Evolutionary conservation across 2,113 vertebrate species (phyloP), one percentile per base, ranked within the genome.

Genomic region (Amphiprion percula): DNA sequence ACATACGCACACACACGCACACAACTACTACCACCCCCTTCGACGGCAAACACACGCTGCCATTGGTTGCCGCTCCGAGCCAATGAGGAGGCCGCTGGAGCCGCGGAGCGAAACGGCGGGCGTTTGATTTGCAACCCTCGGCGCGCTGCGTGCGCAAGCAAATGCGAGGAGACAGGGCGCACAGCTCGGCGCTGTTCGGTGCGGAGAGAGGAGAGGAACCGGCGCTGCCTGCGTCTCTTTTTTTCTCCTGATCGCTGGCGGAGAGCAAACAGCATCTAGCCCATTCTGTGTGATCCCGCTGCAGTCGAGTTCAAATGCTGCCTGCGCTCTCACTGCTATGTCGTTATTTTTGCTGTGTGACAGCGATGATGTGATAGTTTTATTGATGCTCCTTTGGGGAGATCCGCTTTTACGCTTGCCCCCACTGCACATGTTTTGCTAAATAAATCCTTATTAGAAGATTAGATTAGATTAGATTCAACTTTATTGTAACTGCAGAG

Each of bases 1-100:
- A 50, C 52, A 52, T 19, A 37, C 70, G 28, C 70, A 53, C 49
- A 37, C 59, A 3, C 59, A 19, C 44, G 16, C 68, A 50, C 46
- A 19, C 60, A 17, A 4, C 21, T 10, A 37, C 56, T n/a, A 26
- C 56, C 75, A 17, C 59, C 60, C 72, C 46, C 21, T 11, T 63
- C 26, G 68, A 85, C 93, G 92, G 91, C 86, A 94, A 94, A 95
- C 90, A 89, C 68, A 66, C 46, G 68, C 86, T 77, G 74, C 93
- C 69, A 97, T 97, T 97, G 97, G 97, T 85, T 90, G 93, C 69
- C 53, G 68, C 60, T 50, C 24, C 11, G 59, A 88, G 84, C 95
- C 95, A 95, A 95, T 95, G 80, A 90, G 82, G 76, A 65, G 23
- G 87, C 76, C 60, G 80, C 79, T 72, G 63, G 74, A 87, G 77